These are phyloP conservation scores for Rhaphigaster nebulosa DNA, from an alignment of 2,888 invertebrate genomes.

Conservation along the genomic window DNA sequence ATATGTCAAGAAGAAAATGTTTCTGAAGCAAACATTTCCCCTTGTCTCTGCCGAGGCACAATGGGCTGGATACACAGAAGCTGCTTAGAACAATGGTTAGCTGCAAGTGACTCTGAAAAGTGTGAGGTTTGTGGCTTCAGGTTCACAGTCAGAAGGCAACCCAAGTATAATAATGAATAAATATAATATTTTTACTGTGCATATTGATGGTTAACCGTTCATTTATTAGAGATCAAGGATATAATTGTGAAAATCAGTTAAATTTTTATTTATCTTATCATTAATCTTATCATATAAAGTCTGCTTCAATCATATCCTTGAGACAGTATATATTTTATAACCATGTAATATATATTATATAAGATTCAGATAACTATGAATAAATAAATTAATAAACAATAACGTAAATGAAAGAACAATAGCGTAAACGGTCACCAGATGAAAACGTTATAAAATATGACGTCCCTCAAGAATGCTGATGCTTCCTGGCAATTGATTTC, in stretches of 20 bases:
- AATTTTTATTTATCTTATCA: background rate
- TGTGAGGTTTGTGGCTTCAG: constrained; percentile 39
- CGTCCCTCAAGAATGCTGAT: too few species aligned
- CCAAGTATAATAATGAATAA: background rate
- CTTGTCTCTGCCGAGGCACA: constrained; percentile 20
- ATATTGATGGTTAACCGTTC: background rate
- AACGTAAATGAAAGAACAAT: too few species aligned
- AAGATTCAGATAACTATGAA: too few species aligned
- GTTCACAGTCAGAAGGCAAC: background rate
- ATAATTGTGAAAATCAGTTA: background rate
- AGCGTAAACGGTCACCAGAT: too few species aligned
- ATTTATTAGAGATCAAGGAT: background rate
- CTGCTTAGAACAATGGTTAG: constrained; percentile 43
- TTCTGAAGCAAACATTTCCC: constrained; percentile 6
- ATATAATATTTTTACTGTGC: background rate
- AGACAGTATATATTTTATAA: too few species aligned
- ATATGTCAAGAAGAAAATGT: constrained; percentile 28
- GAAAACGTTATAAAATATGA: too few species aligned
- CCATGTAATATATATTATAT: too few species aligned
- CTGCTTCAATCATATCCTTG: background rate
- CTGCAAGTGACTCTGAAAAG: constrained; percentile 1
- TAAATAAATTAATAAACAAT: too few species aligned
- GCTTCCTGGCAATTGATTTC: too few species aligned
- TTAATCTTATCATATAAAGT: too few species aligned
- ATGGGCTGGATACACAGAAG: background rate